These are phyloP conservation scores for Anas bahamensis DNA, from an alignment of 2,797 vertebrate species.

Conservation along the genomic window DNA sequence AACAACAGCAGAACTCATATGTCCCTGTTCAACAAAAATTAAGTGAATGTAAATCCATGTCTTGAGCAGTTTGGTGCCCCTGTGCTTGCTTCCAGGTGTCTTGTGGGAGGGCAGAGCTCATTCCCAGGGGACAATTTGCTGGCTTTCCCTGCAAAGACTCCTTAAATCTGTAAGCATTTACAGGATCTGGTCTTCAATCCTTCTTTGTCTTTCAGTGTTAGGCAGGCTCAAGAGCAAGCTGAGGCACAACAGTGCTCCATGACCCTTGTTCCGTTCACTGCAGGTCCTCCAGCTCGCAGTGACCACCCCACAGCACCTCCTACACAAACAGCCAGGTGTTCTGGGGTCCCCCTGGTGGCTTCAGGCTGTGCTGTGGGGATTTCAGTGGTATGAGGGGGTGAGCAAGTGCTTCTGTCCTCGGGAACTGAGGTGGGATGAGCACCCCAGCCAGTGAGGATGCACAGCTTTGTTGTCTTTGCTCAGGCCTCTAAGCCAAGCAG, in stretches of 20 bases:
- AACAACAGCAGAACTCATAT: neutral
- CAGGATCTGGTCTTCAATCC: neutral
- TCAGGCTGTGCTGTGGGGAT: neutral
- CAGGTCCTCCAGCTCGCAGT: neutral
- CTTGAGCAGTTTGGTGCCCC: neutral
- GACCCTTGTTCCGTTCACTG: neutral
- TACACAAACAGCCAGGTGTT: neutral
- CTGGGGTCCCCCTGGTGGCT: neutral
- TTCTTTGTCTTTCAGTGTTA: neutral
- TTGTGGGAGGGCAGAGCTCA: neutral
- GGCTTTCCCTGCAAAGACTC: neutral
- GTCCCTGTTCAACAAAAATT: neutral
- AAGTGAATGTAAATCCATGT: neutral
- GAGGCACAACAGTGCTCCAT: neutral
- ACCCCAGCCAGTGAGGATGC: neutral
- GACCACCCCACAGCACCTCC: neutral
- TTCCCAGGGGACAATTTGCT: neutral
- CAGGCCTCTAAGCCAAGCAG: neutral
- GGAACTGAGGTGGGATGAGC: neutral
- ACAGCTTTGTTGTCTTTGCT: neutral
- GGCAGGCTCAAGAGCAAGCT: neutral
- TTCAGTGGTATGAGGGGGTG: neutral
- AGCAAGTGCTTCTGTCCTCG: neutral
- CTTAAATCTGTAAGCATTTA: neutral
- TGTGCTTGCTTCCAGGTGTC: rapidly evolving